Conservation (phyloP, 2,113 vertebrate genomes). For the Numida meleagris region DNA sequence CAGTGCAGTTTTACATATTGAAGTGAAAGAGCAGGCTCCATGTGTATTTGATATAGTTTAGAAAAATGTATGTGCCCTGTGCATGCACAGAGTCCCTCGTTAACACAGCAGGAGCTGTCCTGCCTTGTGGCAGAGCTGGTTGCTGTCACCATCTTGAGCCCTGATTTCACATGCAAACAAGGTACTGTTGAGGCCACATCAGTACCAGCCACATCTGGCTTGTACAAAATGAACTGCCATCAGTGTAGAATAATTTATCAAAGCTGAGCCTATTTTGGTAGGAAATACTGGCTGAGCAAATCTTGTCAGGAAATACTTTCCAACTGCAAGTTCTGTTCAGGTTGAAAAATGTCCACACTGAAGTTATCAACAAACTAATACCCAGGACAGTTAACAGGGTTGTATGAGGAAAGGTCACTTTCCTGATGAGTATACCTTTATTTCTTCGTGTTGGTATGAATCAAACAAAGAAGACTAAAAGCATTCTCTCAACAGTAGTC, state of each 20-base stretch:
- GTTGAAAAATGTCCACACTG: constrained; percentile 2
- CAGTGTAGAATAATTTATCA: constrained; percentile 35
- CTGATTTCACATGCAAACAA: neutral
- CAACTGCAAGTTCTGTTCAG: neutral
- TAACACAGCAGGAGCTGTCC: neutral
- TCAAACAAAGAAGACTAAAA: neutral
- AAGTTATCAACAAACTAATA: neutral
- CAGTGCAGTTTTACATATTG: neutral
- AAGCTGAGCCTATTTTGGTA: neutral
- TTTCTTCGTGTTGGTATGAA: neutral
- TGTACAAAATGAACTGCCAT: neutral
- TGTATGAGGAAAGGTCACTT: neutral
- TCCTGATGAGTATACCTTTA: neutral
- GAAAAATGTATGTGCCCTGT: neutral
- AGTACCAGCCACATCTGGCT: neutral
- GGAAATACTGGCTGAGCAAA: neutral
- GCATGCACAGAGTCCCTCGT: neutral
- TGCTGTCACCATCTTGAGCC: accelerated
- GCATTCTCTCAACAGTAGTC: neutral
- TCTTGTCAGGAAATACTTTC: neutral
- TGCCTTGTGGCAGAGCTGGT: accelerated
- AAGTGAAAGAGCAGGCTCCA: neutral
- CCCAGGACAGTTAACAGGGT: neutral
- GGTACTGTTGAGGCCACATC: neutral
- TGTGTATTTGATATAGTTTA: neutral